Percentiles rank a stretch among this genome's conserved stretches.
Evolutionary conservation across 2,797 vertebrate species (phyloP).

Genomic region (Falco naumanni): DNA sequence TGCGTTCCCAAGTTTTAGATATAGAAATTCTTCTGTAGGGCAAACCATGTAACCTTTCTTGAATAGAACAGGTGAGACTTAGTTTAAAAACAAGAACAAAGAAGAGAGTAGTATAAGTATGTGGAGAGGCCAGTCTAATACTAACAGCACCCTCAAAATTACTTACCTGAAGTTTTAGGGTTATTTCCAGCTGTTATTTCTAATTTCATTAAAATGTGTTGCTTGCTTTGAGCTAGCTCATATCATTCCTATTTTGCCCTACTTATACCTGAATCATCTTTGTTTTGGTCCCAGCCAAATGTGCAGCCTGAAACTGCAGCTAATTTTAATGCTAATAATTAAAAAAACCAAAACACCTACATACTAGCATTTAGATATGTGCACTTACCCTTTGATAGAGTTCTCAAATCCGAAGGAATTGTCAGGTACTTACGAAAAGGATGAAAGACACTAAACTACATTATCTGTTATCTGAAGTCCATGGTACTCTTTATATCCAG

Average conservation of each 20-base stretch:
- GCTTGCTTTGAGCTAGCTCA: not conserved
- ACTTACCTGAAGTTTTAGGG: not conserved
- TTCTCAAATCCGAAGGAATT: not conserved
- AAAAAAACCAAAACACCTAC: not conserved
- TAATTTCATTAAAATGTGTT: not conserved
- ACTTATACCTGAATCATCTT: not conserved
- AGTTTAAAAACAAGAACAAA: not conserved
- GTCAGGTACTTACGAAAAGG: not conserved
- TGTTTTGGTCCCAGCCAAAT: not conserved
- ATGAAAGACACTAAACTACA: not conserved
- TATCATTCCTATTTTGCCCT: not conserved
- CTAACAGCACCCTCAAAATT: not conserved
- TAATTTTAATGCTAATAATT: not conserved
- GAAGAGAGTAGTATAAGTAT: not conserved
- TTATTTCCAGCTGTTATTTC: not conserved
- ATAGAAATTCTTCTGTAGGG: not conserved
- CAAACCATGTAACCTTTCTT: too few relatives aligned
- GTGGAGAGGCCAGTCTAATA: not conserved
- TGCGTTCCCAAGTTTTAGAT: not conserved
- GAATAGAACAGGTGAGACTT: too few relatives aligned
- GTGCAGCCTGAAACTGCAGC: not conserved
- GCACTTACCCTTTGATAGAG: not conserved
- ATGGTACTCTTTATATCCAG: not conserved
- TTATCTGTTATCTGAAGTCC: constrained; percentile 11
- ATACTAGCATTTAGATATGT: not conserved